Evolutionary conservation across 2,888 invertebrate species (phyloP).

Genomic region (Petrophora chlorosata): DNA sequence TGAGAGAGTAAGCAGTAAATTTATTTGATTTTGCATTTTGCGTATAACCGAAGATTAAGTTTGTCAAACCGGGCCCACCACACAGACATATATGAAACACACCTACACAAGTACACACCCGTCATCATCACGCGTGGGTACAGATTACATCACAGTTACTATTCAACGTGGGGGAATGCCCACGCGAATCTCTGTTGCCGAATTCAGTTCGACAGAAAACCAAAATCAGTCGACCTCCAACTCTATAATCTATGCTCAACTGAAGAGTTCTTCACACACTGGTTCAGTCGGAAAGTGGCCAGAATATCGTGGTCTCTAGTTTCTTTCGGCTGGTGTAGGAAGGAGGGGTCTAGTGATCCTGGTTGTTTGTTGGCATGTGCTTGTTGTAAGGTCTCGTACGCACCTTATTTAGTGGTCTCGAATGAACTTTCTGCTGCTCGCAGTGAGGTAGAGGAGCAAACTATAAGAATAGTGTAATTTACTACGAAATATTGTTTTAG

Average conservation of each 20-base stretch:
- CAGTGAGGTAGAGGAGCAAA: slow-evolving; percentile 43
- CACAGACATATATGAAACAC: slow-evolving; percentile 9
- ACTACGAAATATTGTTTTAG: too few relatives aligned
- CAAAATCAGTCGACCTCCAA: slow-evolving; percentile 32
- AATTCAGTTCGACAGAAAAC: slow-evolving; percentile 23
- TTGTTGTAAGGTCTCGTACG: slow-evolving; percentile 51
- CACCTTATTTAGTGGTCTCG: slow-evolving; percentile 60
- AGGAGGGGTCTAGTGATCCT: slow-evolving; percentile 34
- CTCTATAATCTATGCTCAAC: neutral
- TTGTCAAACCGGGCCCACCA: slow-evolving; percentile 2
- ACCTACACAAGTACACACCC: slow-evolving; percentile 18
- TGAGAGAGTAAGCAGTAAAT: too few relatives aligned
- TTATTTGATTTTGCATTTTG: too few relatives aligned
- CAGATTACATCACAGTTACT: slow-evolving; percentile 14
- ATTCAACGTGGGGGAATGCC: slow-evolving; percentile 25
- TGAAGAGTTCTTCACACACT: slow-evolving; percentile 5
- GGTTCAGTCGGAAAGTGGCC: neutral
- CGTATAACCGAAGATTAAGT: slow-evolving; percentile 8
- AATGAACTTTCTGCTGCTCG: slow-evolving; percentile 45
- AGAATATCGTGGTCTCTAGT: slow-evolving; percentile 11
- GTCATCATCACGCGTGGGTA: neutral
- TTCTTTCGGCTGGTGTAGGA: neutral
- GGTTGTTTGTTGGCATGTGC: slow-evolving; percentile 45
- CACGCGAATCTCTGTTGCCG: slow-evolving; percentile 17
- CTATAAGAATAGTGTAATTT: neutral